Evolutionary conservation across 2,113 vertebrate species (phyloP).

Genomic region (Tragelaphus scriptus): DNA sequence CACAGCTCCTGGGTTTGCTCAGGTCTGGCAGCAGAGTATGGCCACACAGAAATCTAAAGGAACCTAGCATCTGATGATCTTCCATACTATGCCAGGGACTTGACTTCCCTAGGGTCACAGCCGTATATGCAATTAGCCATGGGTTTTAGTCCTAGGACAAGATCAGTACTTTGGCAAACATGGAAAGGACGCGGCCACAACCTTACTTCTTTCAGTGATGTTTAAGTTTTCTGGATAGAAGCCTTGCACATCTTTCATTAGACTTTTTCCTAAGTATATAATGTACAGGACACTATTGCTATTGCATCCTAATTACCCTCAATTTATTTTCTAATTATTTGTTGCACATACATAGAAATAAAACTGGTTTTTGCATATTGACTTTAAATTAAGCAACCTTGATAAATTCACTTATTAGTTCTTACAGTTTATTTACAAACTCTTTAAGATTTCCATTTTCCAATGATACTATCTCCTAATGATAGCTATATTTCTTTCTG

Average conservation of each 20-base stretch:
- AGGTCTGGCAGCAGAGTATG: neutral
- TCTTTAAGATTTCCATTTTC: neutral
- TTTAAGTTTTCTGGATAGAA: neutral
- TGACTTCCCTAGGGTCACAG: neutral
- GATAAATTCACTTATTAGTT: neutral
- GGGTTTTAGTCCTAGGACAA: neutral
- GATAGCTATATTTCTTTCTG: neutral
- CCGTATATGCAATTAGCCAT: neutral
- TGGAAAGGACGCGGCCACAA: too few relatives aligned
- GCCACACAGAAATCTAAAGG: neutral
- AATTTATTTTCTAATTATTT: slow-evolving; percentile 14
- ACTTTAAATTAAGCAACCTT: neutral
- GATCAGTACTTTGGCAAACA: neutral
- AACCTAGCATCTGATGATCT: neutral
- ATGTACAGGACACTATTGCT: neutral
- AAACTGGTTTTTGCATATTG: neutral
- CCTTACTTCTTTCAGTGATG: neutral
- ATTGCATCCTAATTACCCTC: neutral
- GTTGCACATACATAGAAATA: neutral
- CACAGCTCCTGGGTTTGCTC: neutral
- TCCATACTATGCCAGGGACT: neutral
- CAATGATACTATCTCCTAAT: neutral
- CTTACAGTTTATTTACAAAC: neutral
- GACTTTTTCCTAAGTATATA: neutral
- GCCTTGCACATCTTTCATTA: neutral